Conservation (phyloP, 2,113 vertebrate genomes). For the Gracilinanus agilis region DNA sequence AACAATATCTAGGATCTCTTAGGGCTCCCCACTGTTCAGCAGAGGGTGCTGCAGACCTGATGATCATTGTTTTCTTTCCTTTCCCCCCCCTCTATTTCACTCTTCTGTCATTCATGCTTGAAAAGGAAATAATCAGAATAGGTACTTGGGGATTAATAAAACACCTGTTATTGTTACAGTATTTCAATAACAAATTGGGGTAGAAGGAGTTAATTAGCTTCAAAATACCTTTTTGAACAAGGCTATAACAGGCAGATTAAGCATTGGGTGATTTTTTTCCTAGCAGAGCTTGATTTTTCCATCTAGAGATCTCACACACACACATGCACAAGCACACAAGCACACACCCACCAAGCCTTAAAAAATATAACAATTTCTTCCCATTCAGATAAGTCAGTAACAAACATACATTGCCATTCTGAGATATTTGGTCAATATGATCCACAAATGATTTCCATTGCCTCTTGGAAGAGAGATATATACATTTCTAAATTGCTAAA, state of each 20-base stretch:
- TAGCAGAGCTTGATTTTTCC: too few species aligned
- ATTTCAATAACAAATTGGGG: slow-evolving; percentile 10
- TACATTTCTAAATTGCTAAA: too few species aligned
- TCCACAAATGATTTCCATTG: too few species aligned
- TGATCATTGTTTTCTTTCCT: neutral
- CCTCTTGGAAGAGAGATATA: too few species aligned
- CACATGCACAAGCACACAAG: too few species aligned
- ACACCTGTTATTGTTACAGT: slow-evolving; percentile 7
- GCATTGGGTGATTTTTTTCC: neutral
- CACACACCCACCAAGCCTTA: too few species aligned
- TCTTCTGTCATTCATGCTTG: neutral
- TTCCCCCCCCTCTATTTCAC: neutral
- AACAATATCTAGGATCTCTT: neutral
- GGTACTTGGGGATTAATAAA: slow-evolving; percentile 43
- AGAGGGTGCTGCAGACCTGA: neutral
- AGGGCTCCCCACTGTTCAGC: neutral
- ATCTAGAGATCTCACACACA: too few species aligned
- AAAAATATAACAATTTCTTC: too few species aligned
- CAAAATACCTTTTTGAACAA: neutral
- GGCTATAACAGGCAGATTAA: neutral
- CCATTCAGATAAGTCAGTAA: too few species aligned
- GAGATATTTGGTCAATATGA: too few species aligned
- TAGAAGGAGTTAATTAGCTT: neutral
- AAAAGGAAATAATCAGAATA: neutral
- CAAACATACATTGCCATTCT: too few species aligned